Conservation (phyloP, 2,888 invertebrate species). For the Eristalis intricaria region DNA sequence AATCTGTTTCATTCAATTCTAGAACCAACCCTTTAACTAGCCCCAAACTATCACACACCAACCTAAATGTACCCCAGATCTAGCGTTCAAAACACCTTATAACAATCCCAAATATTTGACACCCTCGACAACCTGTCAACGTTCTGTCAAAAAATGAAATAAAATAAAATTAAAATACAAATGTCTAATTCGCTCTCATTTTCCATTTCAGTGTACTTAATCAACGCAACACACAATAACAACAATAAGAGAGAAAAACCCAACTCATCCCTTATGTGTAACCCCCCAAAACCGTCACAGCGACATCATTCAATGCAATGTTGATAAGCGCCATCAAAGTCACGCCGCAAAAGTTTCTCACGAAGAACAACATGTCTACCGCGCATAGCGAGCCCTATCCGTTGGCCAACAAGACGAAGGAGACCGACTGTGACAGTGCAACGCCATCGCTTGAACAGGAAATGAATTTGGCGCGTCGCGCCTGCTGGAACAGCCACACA, state of each 20-base stretch:
- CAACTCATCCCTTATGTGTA: conserved; percentile 37
- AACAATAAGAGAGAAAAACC: background rate
- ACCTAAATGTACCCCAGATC: too few species aligned
- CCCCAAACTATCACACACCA: too few species aligned
- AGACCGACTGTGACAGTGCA: conserved; percentile 76
- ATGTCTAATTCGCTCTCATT: background rate
- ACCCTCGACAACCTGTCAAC: too few species aligned
- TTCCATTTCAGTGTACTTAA: conserved; percentile 29
- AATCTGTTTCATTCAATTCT: too few species aligned
- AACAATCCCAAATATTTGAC: too few species aligned
- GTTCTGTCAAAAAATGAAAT: background rate
- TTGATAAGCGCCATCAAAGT: conserved; percentile 43
- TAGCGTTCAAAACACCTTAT: too few species aligned
- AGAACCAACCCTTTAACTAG: too few species aligned
- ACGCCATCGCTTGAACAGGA: conserved; percentile 84
- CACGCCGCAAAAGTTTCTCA: conserved; percentile 21
- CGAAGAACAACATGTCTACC: conserved; percentile 19
- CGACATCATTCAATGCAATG: conserved; percentile 38
- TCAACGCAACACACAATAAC: background rate
- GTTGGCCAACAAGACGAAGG: conserved; percentile 70
- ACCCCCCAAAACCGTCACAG: conserved; percentile 36
- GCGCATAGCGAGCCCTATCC: conserved; percentile 33
- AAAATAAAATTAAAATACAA: background rate
- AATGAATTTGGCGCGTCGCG: conserved; percentile 87
- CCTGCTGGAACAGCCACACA: conserved; percentile 84